phyloP scores from a whole-genome alignment of 2,797 vertebrate genomes.

The Acestrorhynchus altus region DNA sequence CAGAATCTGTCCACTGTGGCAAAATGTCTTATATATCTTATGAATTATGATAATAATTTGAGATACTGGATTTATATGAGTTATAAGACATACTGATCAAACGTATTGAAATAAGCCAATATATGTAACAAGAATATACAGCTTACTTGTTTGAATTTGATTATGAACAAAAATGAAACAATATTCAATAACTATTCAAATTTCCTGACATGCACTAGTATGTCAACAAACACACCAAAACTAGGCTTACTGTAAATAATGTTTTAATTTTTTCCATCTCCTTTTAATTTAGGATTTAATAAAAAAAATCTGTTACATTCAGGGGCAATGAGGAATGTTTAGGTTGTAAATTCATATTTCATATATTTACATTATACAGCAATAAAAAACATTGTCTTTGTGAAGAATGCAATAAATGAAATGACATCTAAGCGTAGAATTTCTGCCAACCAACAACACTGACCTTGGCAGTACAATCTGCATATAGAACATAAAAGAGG shows the following conservation, averaged over 20 bases:
- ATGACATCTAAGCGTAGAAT: neutral
- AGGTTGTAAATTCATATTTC: neutral
- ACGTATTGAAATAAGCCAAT: too few relatives aligned
- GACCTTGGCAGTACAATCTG: neutral
- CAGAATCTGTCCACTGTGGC: too few relatives aligned
- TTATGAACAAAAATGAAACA: too few relatives aligned
- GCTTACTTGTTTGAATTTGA: too few relatives aligned
- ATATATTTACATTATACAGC: neutral
- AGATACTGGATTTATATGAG: too few relatives aligned
- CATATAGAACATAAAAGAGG: neutral
- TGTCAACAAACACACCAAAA: neutral
- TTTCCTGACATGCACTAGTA: too few relatives aligned
- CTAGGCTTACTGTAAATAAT: neutral
- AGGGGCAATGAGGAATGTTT: neutral
- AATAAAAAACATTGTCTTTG: neutral
- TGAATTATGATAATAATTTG: too few relatives aligned
- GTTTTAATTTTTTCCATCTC: neutral
- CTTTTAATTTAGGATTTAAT: neutral
- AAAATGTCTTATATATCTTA: too few relatives aligned
- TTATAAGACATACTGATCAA: too few relatives aligned
- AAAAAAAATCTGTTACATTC: neutral
- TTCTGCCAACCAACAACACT: neutral
- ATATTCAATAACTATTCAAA: too few relatives aligned
- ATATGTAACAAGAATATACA: too few relatives aligned
- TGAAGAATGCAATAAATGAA: slow-evolving; percentile 4